These are phyloP conservation scores for Physella acuta DNA, from an alignment of 1,140 invertebrate genomes.

Conservation along the genomic window DNA sequence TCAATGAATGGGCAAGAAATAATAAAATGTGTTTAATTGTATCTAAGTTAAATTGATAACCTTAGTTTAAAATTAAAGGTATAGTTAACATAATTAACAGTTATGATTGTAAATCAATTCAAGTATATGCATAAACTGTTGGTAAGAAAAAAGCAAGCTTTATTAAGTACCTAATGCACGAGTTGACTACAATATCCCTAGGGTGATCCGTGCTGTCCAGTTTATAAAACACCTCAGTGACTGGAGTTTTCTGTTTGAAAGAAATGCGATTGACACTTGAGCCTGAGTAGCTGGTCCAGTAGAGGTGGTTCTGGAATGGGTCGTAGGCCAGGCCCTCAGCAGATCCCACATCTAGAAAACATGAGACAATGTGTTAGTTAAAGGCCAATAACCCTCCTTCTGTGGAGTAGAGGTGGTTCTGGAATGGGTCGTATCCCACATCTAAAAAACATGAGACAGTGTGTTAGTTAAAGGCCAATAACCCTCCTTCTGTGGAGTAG, in stretches of 20 bases:
- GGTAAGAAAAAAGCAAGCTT: too few relatives aligned
- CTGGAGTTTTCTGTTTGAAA: slow-evolving; percentile 31
- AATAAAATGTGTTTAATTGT: too few relatives aligned
- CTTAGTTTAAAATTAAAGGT: too few relatives aligned
- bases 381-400: too few relatives aligned
- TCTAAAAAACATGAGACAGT: slow-evolving; percentile 35
- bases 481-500: too few relatives aligned
- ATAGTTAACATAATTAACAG: too few relatives aligned
- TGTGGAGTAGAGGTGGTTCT: slow-evolving; percentile 81
- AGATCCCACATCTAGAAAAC: slow-evolving; percentile 64
- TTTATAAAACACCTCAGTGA: slow-evolving; percentile 66
- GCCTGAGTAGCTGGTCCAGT: slow-evolving; percentile 84
- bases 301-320: slow-evolving; percentile 68
- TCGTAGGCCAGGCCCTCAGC: slow-evolving; percentile 84
- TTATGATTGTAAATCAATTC: too few relatives aligned
- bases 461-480: too few relatives aligned
- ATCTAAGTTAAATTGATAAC: too few relatives aligned
- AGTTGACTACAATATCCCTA: slow-evolving; percentile 75
- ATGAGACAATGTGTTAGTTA: neutral
- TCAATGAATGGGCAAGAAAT: too few relatives aligned
- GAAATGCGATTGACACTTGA: slow-evolving; percentile 69
- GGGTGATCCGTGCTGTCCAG: slow-evolving; percentile 75
- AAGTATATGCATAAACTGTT: too few relatives aligned
- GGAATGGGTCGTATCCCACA: slow-evolving; percentile 70
- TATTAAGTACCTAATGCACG: slow-evolving; percentile 74